Conservation (phyloP, 53 echinoderm and acorn worm species). For the Luidia sarsii region DNA sequence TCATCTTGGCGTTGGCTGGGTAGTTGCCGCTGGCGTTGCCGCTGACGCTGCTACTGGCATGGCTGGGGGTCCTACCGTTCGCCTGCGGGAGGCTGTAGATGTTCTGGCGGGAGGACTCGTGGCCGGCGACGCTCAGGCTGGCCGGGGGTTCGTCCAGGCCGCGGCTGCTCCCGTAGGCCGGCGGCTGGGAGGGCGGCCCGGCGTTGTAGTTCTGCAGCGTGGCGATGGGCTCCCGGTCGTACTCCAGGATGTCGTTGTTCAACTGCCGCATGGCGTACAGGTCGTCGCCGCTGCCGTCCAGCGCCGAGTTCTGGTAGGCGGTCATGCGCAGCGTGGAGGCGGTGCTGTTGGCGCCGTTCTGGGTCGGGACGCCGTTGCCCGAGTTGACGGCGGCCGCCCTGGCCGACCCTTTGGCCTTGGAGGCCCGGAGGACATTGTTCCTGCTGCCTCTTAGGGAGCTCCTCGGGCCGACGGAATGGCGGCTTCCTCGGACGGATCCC, state of each 20-base stretch:
- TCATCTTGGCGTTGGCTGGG: constrained; percentile 21
- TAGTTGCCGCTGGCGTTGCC: constrained; percentile 30
- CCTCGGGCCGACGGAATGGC: constrained; percentile 47
- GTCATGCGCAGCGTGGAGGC: constrained; percentile 54
- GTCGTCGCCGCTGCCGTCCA: constrained; percentile 66
- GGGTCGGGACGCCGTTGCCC: constrained; percentile 13
- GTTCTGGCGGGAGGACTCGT: constrained; percentile 14
- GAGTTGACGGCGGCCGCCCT: background rate
- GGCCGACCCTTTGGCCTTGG: background rate
- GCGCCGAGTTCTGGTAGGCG: constrained; percentile 53
- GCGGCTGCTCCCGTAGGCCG: background rate
- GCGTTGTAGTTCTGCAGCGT: constrained; percentile 25
- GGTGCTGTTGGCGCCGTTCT: constrained; percentile 6
- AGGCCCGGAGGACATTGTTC: constrained; percentile 49
- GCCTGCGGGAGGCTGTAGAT: constrained; percentile 16
- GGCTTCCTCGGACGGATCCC: constrained; percentile 71
- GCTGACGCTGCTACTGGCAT: constrained; percentile 15
- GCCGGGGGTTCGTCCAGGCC: constrained; percentile 19
- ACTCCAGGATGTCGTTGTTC: constrained; percentile 7
- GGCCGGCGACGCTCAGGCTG: constrained; percentile 21
- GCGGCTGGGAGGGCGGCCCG: background rate
- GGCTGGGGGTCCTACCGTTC: constrained; percentile 39
- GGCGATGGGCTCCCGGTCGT: constrained; percentile 33
- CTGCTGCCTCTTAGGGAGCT: constrained; percentile 44
- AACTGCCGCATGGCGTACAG: constrained; percentile 56